phyloP scores from a whole-genome alignment of 2,888 invertebrate genomes.

The Eurytoma adleriae region DNA sequence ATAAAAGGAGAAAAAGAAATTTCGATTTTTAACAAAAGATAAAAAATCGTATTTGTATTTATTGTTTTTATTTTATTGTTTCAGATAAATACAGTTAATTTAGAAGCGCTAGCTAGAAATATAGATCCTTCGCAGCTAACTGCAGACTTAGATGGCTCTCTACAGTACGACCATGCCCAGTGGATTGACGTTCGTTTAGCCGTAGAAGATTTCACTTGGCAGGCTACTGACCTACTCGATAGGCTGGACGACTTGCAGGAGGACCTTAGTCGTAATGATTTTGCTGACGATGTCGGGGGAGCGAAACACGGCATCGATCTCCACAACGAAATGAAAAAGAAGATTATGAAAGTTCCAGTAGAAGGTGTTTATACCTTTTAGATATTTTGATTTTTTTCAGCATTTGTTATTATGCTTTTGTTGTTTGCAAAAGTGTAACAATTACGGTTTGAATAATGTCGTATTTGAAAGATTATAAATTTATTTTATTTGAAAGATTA shows the following conservation, averaged over 20 bases:
- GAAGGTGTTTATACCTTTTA: constrained; percentile 76
- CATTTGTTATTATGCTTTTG: neutral
- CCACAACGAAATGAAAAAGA: constrained; percentile 95
- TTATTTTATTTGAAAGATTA: no score
- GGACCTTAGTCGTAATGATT: constrained; percentile 93
- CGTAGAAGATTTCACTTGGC: constrained; percentile 97
- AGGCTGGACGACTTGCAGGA: constrained; percentile 95
- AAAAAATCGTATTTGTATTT: neutral
- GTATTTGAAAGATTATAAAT: no score
- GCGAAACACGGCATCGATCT: constrained; percentile 95
- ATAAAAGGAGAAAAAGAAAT: neutral
- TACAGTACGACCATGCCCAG: constrained; percentile 96
- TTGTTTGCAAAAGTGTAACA: no score
- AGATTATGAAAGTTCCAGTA: constrained; percentile 94
- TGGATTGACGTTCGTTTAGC: constrained; percentile 98
- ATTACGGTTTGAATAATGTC: no score
- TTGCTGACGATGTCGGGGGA: constrained; percentile 95
- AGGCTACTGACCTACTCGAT: constrained; percentile 94
- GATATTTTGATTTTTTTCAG: no score
- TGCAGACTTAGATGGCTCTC: constrained; percentile 93
- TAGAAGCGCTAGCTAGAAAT: constrained; percentile 94
- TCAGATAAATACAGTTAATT: constrained; percentile 96
- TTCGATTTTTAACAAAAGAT: neutral
- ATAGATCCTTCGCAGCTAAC: constrained; percentile 96
- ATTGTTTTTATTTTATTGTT: constrained; percentile 66